Conservation (phyloP, 2,113 vertebrate genomes). For the Motacilla tschutschensis region DNA sequence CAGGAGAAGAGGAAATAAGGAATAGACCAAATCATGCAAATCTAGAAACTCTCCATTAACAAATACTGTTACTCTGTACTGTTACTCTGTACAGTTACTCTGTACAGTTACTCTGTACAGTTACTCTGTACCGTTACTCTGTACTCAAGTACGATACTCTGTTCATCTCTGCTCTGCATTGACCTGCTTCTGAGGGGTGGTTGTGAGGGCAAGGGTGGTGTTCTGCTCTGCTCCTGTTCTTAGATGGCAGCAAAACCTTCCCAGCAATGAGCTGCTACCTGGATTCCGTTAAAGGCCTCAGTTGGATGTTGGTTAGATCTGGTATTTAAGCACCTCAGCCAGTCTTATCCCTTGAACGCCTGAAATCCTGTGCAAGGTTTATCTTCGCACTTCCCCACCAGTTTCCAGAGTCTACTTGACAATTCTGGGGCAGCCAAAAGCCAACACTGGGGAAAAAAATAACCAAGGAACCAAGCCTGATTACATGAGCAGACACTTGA, state of each 20-base stretch:
- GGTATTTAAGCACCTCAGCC: not conserved
- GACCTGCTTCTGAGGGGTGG: not conserved
- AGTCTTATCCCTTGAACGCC: not conserved
- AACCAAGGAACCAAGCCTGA: not conserved
- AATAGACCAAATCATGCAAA: not conserved
- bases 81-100: no score
- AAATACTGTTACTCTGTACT: not conserved
- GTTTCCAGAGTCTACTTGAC: not conserved
- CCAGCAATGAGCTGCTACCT: not conserved
- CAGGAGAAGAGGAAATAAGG: accelerated
- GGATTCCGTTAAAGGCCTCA: not conserved
- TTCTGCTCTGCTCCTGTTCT: not conserved
- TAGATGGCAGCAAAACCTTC: not conserved
- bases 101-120: no score
- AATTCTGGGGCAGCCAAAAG: slow-evolving; percentile 12
- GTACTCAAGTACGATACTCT: not conserved
- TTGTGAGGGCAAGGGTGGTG: not conserved
- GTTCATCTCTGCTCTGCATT: not conserved
- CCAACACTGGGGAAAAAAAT: not conserved
- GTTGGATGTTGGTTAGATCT: not conserved
- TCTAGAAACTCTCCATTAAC: not conserved
- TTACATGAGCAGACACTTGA: slow-evolving; percentile 1
- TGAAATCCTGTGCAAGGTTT: not conserved
- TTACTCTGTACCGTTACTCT: no score
- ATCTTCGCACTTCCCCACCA: not conserved